phyloP scores from a whole-genome alignment of 2,888 invertebrate species.

The Pterostichus madidus region DNA sequence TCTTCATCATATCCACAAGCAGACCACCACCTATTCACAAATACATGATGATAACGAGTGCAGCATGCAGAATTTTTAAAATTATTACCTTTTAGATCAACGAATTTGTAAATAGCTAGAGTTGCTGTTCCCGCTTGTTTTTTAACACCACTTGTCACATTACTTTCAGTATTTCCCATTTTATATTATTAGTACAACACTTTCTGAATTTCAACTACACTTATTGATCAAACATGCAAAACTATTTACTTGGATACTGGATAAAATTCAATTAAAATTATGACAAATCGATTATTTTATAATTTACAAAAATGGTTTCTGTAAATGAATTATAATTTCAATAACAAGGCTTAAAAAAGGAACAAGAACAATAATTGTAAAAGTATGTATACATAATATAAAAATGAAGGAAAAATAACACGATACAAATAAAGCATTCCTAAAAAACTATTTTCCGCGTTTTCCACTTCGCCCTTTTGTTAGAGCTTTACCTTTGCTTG shows the following conservation, averaged over 20 bases:
- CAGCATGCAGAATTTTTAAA: neutral
- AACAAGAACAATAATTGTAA: neutral
- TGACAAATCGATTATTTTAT: neutral
- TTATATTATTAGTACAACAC: conserved; percentile 68
- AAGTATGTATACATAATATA: neutral
- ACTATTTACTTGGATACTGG: no score
- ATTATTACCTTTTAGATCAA: conserved; percentile 89
- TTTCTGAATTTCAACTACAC: no score
- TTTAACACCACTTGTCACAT: conserved; percentile 96
- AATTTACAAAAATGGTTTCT: no score
- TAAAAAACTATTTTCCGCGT: conserved; percentile 28
- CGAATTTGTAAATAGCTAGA: conserved; percentile 91
- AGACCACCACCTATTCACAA: conserved; percentile 87
- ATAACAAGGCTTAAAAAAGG: no score
- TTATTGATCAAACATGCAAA: no score
- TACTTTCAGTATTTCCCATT: conserved; percentile 92
- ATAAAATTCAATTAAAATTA: neutral
- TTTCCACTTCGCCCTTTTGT: conserved; percentile 1
- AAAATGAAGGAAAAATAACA: neutral
- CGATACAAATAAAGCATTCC: neutral
- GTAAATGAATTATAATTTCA: no score
- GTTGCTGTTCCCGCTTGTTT: conserved; percentile 94
- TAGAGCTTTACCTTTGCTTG: conserved; percentile 51
- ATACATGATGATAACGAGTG: neutral
- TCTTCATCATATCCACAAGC: conserved; percentile 95